Conservation (phyloP, 2,797 vertebrate species). For the Pempheris klunzingeri region DNA sequence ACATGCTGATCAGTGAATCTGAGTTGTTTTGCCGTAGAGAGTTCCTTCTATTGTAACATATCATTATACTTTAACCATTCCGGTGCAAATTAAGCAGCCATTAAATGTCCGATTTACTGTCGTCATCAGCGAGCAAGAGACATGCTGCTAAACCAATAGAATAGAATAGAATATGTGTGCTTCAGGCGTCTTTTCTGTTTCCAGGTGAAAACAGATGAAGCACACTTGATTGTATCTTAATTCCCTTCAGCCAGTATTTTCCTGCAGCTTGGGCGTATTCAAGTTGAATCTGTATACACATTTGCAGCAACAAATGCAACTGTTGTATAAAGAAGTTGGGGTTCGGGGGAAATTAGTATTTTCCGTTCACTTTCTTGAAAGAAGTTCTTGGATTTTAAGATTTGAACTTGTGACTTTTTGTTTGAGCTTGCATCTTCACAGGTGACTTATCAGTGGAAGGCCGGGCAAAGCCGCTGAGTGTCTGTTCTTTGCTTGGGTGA, state of each 20-base stretch:
- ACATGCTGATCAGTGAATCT: constrained; percentile 1
- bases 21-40: neutral
- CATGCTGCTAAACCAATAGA: neutral
- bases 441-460: no score
- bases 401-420: neutral
- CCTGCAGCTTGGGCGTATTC: neutral
- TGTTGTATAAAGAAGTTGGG: neutral
- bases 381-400: no score
- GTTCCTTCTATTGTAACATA: neutral
- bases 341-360: neutral
- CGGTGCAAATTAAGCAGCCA: neutral
- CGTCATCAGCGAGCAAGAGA: neutral
- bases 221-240: neutral
- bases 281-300: no score
- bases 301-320: neutral
- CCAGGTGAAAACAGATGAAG: neutral
- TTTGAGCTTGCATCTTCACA: no score
- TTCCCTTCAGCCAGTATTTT: neutral
- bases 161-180: neutral
- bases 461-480: no score
- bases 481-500: no score
- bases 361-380: no score
- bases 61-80: neutral
- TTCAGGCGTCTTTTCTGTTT: neutral
- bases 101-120: constrained; percentile 2